Conservation (phyloP, 2,888 invertebrate genomes). For the Harpagoxenus sublaevis region DNA sequence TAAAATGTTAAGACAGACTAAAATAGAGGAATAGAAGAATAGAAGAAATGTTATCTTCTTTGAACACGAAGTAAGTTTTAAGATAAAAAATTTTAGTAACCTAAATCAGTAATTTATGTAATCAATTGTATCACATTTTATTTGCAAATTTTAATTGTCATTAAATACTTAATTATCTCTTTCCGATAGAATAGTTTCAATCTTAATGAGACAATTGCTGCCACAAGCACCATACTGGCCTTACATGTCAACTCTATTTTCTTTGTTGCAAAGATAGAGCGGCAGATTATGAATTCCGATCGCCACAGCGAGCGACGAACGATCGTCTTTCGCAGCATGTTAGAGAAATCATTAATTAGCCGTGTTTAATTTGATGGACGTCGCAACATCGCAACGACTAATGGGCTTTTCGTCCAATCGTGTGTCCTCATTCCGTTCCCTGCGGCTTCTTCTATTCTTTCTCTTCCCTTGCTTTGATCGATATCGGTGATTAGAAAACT, state of each 20-base stretch:
- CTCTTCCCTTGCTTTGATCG: conserved; percentile 46
- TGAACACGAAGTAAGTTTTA: background rate
- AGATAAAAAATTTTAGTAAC: background rate
- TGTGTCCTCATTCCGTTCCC: conserved; percentile 15
- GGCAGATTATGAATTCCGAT: conserved; percentile 40
- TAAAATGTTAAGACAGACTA: background rate
- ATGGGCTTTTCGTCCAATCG: conserved; percentile 54
- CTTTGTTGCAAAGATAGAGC: background rate
- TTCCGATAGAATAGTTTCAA: background rate
- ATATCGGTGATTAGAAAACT: conserved; percentile 54
- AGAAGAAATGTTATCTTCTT: background rate
- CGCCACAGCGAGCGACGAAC: background rate
- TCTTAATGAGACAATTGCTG: background rate
- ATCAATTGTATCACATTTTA: background rate
- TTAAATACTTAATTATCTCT: background rate
- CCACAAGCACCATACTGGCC: background rate
- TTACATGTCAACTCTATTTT: background rate
- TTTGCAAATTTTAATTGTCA: background rate
- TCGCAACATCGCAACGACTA: conserved; percentile 54
- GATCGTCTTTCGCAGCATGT: conserved; percentile 49
- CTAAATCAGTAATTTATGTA: background rate
- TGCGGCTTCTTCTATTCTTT: conserved; percentile 2
- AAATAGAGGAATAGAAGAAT: too few species aligned
- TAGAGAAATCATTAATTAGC: conserved; percentile 70
- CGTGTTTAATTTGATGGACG: conserved; percentile 68